Evolutionary conservation across 1,140 invertebrate species (phyloP).

Genomic region (Fopius arisanus): DNA sequence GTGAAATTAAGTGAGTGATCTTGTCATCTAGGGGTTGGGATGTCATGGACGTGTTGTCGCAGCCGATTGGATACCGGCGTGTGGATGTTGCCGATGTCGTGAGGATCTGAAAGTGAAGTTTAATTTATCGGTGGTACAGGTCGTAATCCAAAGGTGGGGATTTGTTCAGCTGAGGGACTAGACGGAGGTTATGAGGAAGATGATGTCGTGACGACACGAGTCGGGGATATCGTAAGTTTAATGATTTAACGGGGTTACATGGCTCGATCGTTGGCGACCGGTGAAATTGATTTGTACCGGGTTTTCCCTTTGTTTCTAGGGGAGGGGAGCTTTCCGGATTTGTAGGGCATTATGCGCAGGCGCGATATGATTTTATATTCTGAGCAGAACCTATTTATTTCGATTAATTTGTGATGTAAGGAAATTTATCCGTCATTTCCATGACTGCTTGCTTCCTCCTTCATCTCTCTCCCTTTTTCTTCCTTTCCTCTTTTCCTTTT

Average conservation of each 20-base stretch:
- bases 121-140: background rate
- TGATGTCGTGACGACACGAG: slow-evolving; percentile 31
- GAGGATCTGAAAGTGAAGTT: background rate
- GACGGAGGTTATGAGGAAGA: slow-evolving; percentile 25
- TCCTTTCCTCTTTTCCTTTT: too few species aligned
- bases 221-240: slow-evolving; percentile 18
- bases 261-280: background rate
- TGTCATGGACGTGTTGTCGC: too few species aligned
- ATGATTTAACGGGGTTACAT: background rate
- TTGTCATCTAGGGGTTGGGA: too few species aligned
- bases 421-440: too few species aligned
- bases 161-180: background rate
- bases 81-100: background rate
- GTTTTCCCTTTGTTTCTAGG: slow-evolving; percentile 10
- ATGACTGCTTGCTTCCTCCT: too few species aligned
- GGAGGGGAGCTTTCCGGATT: background rate
- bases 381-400: background rate
- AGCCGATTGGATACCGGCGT: background rate
- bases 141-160: background rate
- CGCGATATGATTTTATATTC: too few species aligned
- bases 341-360: slow-evolving; percentile 11
- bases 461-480: too few species aligned
- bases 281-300: slow-evolving; percentile 20
- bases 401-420: background rate
- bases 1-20: too few species aligned